Evolutionary conservation across 92 coral and sea anemone genomes (phyloP), one percentile per base, ranked within the genome.

Genomic region (Heteractis magnifica): DNA sequence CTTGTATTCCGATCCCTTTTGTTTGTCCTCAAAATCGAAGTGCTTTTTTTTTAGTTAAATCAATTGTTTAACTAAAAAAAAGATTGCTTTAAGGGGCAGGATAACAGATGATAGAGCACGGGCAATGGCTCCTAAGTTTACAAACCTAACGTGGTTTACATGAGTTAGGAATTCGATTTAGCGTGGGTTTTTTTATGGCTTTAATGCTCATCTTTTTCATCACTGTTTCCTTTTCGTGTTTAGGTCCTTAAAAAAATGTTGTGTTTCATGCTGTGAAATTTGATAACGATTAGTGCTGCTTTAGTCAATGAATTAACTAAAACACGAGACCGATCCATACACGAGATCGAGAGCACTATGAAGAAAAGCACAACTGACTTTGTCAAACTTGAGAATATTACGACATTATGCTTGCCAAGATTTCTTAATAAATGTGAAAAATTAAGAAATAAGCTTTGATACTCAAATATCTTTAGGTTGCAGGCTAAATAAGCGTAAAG

Each of bases 211-310:
- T 34, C 34, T 34, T 11, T 13, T 53, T 16, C 10, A 78, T 58
- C 19, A 65, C 21, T 65, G 83, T 80, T 65, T 80, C 83, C 76
- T 80, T 49, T 65, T 51, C 75, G 18, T 50, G 9, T 49, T 44
- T 56, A 49, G 49, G 19, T 7, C 0, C 6, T 59, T 0, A 15
- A 51, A 48, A 51, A 48, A 18, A 59, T 10, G 26, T 23, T 26
- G n/a, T n/a, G 12, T 12, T 34, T 49, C 83, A 71, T 62, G 83
- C 75, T 80, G 76, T 21, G 83, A 21, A 26, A 21, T 21, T 68
- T 68, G 49, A 21, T 64, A 52, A 79, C 82, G 34, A 71, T 60
- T 79, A 58, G 82, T 14, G 19, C 16, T 16, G 21, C 71, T n/a
- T n/a, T n/a, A 14, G 71, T 34, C 44, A 34, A 34, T 64, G 71